Evolutionary conservation across 2,113 vertebrate genomes (phyloP).

Genomic region (Ariopsis seemanni): DNA sequence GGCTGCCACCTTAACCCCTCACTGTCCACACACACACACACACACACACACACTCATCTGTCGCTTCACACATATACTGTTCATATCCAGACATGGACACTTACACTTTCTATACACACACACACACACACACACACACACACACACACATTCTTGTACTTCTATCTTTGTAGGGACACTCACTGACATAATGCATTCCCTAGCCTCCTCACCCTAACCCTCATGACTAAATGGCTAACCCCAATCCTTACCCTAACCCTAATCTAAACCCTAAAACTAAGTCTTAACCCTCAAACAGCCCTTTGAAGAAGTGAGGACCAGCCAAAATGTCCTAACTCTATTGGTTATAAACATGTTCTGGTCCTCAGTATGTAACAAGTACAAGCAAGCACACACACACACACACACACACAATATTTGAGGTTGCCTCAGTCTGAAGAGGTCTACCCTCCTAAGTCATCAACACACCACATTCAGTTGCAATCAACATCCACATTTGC

Average conservation of each 20-base stretch:
- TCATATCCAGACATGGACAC: background rate
- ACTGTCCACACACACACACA: conserved; percentile 15
- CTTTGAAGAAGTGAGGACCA: no score
- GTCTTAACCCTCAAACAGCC: no score
- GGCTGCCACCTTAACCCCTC: conserved; percentile 58
- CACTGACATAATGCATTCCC: background rate
- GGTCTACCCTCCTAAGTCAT: background rate
- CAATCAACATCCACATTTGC: conserved; percentile 4
- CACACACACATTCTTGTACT: background rate
- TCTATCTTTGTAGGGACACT: no score
- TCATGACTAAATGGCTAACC: no score
- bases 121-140: conserved; percentile 26
- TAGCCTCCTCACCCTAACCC: no score
- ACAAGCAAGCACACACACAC: background rate
- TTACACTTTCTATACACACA: conserved; percentile 1
- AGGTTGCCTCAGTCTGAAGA: background rate
- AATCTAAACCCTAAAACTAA: no score
- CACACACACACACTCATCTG: background rate
- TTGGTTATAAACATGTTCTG: no score
- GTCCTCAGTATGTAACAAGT: no score
- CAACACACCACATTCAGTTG: background rate
- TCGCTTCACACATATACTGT: background rate
- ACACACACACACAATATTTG: background rate
- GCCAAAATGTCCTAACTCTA: no score
- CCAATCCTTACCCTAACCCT: no score